phyloP scores from a whole-genome alignment of 2,113 vertebrate genomes.

The Cacatua alba region DNA sequence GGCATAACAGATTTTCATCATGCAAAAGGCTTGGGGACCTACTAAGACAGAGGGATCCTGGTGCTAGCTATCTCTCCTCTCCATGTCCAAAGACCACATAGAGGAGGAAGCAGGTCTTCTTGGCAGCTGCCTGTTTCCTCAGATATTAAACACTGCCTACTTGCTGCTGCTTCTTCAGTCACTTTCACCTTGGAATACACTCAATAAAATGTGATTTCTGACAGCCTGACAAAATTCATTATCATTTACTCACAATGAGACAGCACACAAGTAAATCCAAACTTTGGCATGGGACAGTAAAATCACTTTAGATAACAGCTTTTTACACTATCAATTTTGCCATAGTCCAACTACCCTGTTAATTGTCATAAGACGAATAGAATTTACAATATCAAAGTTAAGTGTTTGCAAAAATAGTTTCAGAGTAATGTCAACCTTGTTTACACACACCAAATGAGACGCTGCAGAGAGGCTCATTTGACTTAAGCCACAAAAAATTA shows the following conservation, averaged over 20 bases:
- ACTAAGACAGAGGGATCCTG: background rate
- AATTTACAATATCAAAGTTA: background rate
- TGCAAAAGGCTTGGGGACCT: background rate
- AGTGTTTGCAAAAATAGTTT: background rate
- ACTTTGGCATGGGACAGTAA: background rate
- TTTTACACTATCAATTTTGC: background rate
- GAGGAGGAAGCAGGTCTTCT: background rate
- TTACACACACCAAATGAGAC: background rate
- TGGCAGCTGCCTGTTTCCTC: background rate
- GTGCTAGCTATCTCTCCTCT: background rate
- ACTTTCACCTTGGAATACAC: background rate
- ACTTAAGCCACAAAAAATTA: background rate
- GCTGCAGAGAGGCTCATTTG: background rate
- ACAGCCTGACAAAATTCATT: background rate
- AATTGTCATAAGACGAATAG: background rate
- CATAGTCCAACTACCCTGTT: background rate
- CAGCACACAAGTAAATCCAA: background rate
- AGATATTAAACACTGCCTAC: background rate
- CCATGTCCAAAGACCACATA: background rate
- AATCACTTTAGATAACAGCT: background rate
- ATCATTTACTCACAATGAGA: background rate
- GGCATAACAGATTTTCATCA: background rate
- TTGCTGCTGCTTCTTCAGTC: background rate
- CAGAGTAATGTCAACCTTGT: background rate
- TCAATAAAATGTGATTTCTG: background rate